Percentiles rank a stretch among this genome's conserved stretches.
phyloP scores from a whole-genome alignment of 2,888 invertebrate genomes.

The Eupithecia inturbata region DNA sequence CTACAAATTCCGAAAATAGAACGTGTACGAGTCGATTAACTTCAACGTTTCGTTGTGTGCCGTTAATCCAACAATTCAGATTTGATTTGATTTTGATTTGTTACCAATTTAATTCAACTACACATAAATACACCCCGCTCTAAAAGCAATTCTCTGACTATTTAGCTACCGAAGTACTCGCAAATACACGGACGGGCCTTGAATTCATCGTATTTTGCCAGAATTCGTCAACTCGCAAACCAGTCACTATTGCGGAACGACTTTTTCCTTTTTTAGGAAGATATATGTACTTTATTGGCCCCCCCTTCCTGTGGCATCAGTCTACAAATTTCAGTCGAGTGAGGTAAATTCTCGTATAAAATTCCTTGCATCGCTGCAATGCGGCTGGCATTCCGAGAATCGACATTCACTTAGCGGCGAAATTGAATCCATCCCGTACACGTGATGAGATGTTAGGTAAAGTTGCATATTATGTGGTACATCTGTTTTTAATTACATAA shows the following conservation, averaged over 20 bases:
- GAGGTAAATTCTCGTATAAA: conserved; percentile 15
- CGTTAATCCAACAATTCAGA: not conserved
- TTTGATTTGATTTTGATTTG: conserved; percentile 15
- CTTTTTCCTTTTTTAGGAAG: not conserved
- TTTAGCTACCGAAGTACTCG: not conserved
- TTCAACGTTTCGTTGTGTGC: not conserved
- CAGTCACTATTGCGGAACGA: not conserved
- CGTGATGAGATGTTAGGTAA: conserved; percentile 24
- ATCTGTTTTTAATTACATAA: conserved; percentile 6
- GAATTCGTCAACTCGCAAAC: not conserved
- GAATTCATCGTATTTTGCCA: not conserved
- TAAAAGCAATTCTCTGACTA: not conserved
- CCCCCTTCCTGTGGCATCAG: not conserved
- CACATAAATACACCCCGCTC: not conserved
- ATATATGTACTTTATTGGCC: not conserved
- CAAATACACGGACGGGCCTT: not conserved
- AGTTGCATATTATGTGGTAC: conserved; percentile 17
- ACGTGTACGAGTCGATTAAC: not conserved
- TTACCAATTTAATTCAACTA: not conserved
- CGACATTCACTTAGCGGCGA: conserved; percentile 6
- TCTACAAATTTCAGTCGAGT: conserved; percentile 6
- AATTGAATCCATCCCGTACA: conserved; percentile 22
- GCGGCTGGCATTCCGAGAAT: conserved; percentile 33
- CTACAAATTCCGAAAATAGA: conserved; percentile 7
- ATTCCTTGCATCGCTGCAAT: conserved; percentile 39